These are phyloP conservation scores for Dione vanillae DNA, from an alignment of 2,888 invertebrate genomes.

Conservation along the genomic window DNA sequence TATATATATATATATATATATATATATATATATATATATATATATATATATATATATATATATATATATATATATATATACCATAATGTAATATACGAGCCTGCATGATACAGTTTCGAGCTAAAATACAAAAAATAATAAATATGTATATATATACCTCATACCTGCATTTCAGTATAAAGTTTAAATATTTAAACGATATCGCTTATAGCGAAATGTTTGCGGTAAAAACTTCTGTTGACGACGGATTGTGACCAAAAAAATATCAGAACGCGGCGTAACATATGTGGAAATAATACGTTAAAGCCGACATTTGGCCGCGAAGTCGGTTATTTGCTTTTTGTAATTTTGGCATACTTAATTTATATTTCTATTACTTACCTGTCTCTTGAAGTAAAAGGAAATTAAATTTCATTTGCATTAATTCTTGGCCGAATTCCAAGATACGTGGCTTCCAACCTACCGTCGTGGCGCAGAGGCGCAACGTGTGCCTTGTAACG, in stretches of 20 bases:
- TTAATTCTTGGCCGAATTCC: no score
- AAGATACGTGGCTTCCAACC: no score
- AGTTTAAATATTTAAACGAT: constrained; percentile 30
- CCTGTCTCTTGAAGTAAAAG: no score
- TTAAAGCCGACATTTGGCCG: constrained; percentile 49
- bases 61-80: no score
- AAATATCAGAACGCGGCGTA: constrained; percentile 49
- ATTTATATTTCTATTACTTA: background rate
- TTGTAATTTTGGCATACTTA: constrained; percentile 48
- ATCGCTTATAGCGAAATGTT: constrained; percentile 30
- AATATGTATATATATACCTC: no score
- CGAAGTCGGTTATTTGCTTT: constrained; percentile 51
- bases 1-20: no score
- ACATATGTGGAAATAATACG: constrained; percentile 49
- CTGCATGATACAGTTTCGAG: background rate
- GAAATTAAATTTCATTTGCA: no score
- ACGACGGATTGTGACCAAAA: constrained; percentile 46
- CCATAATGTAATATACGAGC: no score
- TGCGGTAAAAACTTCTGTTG: constrained; percentile 44
- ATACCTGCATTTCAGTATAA: background rate
- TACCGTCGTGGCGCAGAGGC: no score
- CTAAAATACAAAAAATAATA: background rate
- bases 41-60: no score
- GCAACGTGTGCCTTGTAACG: no score
- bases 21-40: no score